Evolutionary conservation across 1,140 invertebrate genomes (phyloP).

Genomic region (Pseudomyrmex cubaensis): DNA sequence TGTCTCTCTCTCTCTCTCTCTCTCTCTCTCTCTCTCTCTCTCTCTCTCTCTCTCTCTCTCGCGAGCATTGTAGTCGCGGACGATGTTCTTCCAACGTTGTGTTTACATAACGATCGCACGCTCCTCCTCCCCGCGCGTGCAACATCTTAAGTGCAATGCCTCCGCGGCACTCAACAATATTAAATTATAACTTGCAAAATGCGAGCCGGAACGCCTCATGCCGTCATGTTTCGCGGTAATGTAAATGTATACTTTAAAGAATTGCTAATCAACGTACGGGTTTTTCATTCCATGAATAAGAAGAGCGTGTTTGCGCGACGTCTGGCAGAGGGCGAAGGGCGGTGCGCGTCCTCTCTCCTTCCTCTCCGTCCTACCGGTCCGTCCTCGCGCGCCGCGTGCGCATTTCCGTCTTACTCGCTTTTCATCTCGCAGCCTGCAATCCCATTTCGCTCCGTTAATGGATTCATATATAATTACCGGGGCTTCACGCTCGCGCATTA

Average conservation of each 20-base stretch:
- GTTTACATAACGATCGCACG: slow-evolving; percentile 24
- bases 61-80: neutral
- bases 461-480: slow-evolving; percentile 60
- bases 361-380: no score
- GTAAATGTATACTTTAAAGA: slow-evolving; percentile 44
- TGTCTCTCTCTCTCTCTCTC: no score
- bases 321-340: neutral
- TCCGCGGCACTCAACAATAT: slow-evolving; percentile 38
- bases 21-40: no score
- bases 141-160: slow-evolving; percentile 37
- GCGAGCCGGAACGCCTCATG: neutral
- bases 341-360: neutral
- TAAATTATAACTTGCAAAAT: slow-evolving; percentile 50
- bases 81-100: neutral
- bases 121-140: neutral
- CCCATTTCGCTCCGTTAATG: slow-evolving; percentile 54
- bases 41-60: neutral
- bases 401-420: slow-evolving; percentile 56
- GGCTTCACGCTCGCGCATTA: slow-evolving; percentile 56
- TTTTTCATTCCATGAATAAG: slow-evolving; percentile 59
- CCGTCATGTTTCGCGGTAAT: slow-evolving; percentile 2
- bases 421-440: slow-evolving; percentile 51
- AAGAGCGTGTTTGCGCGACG: slow-evolving; percentile 48
- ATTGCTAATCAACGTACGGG: slow-evolving; percentile 55
- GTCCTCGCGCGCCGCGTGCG: neutral